Conservation (phyloP, 1,140 invertebrate species). For the Aphelinus atriplicis region DNA sequence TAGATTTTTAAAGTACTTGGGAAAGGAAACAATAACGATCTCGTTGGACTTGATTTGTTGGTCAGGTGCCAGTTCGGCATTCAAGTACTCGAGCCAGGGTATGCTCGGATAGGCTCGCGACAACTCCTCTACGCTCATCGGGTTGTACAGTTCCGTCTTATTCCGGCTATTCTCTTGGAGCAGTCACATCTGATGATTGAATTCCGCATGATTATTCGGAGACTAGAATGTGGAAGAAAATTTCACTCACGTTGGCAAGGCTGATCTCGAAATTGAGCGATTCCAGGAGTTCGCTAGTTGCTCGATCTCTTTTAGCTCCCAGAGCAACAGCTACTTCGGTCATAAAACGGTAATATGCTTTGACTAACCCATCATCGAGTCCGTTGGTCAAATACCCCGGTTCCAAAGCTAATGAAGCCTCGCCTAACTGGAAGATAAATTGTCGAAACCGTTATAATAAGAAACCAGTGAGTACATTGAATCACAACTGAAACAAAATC, state of each 20-base stretch:
- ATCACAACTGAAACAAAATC: too few species aligned
- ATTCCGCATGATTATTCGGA: not conserved
- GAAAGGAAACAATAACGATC: slow-evolving; percentile 82
- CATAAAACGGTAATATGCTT: slow-evolving; percentile 84
- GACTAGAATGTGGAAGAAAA: not conserved
- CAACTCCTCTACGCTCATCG: slow-evolving; percentile 82
- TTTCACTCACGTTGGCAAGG: slow-evolving; percentile 85
- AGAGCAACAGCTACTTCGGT: slow-evolving; percentile 87
- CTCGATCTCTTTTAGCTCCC: slow-evolving; percentile 78
- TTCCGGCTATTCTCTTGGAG: slow-evolving; percentile 90
- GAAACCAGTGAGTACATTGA: too few species aligned
- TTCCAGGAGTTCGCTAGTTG: slow-evolving; percentile 87
- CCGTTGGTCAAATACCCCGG: slow-evolving; percentile 92
- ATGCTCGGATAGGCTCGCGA: slow-evolving; percentile 78
- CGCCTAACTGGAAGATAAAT: slow-evolving; percentile 78
- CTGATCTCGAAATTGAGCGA: slow-evolving; percentile 65
- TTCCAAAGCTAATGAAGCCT: slow-evolving; percentile 86
- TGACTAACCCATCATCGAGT: slow-evolving; percentile 79
- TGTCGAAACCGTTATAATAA: too few species aligned
- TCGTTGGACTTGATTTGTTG: slow-evolving; percentile 75
- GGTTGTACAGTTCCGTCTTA: slow-evolving; percentile 88
- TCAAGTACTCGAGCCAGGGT: slow-evolving; percentile 84
- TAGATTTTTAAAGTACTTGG: slow-evolving; percentile 77
- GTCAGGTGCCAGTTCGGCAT: slow-evolving; percentile 74
- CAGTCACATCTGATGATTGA: slow-evolving; percentile 76